Evolutionary conservation across 1,140 invertebrate genomes (phyloP), one percentile per base, ranked within the genome.

Genomic region (Anagrus nilaparvatae): DNA sequence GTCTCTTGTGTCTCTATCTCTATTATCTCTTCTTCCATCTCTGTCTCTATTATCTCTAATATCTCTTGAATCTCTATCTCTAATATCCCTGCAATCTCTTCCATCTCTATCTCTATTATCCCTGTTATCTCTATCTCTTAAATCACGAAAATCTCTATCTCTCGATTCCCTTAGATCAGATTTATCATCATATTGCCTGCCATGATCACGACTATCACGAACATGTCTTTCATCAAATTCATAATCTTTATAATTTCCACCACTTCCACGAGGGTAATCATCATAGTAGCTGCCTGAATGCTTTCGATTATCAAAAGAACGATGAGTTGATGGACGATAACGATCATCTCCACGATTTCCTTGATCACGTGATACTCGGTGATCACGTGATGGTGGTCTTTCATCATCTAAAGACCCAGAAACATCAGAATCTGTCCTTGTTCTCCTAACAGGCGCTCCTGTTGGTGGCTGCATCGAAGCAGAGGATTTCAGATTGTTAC

Each of bases 151-250:
- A 13, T 56, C 54, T 23, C 52, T 41, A n/a, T n/a, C n/a, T n/a
- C n/a, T n/a, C n/a, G n/a, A 17, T n/a, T 17, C 16, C 56, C 54
- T 47, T 50, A 45, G 40, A 40, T 59, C 37, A 40, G 23, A 47
- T 27, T 65, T 67, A n/a, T 68, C 64, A 5, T 63, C 61, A 13
- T 63, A 68, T 9, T 59, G 56, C 44, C 60, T 46, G 19, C 57
- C 58, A 60, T 21, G 61, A 58, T 46, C 35, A 16, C 30, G 37
- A 23, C 18, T 25, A 30, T 68, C 61, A 23, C 58, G 57, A 14
- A 51, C 48, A 38, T 68, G 65, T 29, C 62, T 56, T 8, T 64
- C 60, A 9, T 67, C 64, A 24, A 62, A 65, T 2, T 68, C 62
- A 23, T 65, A 63, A 27, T 68, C 61, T 37, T 62, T 65, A 38